phyloP scores from a whole-genome alignment of 1,140 invertebrate genomes.

The Lutraria rhynchaena region DNA sequence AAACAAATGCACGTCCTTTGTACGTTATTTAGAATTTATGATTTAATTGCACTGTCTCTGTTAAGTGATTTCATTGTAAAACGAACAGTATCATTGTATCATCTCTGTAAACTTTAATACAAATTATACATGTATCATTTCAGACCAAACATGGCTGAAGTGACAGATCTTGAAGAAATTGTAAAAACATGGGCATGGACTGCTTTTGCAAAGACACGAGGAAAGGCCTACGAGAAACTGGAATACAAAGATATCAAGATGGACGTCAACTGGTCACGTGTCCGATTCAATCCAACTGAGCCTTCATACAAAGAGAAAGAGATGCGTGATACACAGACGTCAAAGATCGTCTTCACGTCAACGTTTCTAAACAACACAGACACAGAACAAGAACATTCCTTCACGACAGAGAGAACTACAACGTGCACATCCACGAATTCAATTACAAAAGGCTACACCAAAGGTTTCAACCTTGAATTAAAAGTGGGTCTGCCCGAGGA shows the following conservation, averaged over 20 bases:
- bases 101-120: not conserved
- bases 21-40: not conserved
- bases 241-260: conserved; percentile 77
- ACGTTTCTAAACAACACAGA: conserved; percentile 83
- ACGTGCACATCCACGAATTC: conserved; percentile 80
- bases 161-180: conserved; percentile 81
- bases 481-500: conserved; percentile 83
- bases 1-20: not conserved
- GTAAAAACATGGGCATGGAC: conserved; percentile 82
- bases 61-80: not conserved
- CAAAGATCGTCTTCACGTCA: conserved; percentile 81
- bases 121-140: too few relatives aligned
- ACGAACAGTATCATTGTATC: not conserved
- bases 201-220: conserved; percentile 77
- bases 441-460: conserved; percentile 82
- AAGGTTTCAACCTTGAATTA: conserved; percentile 82
- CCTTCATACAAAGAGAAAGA: conserved; percentile 77
- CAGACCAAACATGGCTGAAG: conserved; percentile 63
- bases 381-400: conserved; percentile 83
- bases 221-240: conserved; percentile 80
- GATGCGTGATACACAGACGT: conserved; percentile 69
- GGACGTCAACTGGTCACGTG: conserved; percentile 81
- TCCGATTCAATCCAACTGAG: conserved; percentile 78
- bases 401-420: conserved; percentile 83
- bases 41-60: not conserved